Percentiles rank a stretch among this genome's conserved stretches.
phyloP scores from a whole-genome alignment of 2,888 invertebrate species.

The Temnothorax unifasciatus region DNA sequence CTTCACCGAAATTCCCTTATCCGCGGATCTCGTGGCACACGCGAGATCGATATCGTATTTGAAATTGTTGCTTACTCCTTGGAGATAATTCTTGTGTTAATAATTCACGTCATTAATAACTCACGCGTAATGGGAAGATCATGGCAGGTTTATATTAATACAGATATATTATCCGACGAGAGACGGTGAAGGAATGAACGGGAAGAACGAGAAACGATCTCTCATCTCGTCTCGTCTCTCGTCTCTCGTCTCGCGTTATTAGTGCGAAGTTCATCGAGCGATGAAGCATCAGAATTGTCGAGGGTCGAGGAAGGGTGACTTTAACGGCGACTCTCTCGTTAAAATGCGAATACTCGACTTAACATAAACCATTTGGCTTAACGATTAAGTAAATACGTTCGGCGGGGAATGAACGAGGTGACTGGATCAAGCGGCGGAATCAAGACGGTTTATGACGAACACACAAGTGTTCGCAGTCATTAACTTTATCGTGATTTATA shows the following conservation, averaged over 20 bases:
- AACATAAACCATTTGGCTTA: constrained; percentile 79
- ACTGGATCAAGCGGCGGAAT: constrained; percentile 37
- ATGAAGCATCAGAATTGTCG: constrained; percentile 69
- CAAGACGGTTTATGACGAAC: constrained; percentile 14
- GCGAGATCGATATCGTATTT: constrained; percentile 36
- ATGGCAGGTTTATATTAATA: background rate
- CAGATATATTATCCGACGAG: background rate
- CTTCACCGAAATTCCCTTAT: constrained; percentile 11
- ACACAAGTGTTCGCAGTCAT: constrained; percentile 9
- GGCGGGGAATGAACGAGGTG: constrained; percentile 27
- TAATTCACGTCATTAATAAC: constrained; percentile 42
- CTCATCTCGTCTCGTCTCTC: background rate
- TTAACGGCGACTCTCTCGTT: constrained; percentile 79
- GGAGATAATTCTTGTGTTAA: constrained; percentile 10
- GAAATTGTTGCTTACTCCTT: constrained; percentile 17
- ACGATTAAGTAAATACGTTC: constrained; percentile 80
- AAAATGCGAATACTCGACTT: constrained; percentile 84
- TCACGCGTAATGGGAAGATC: background rate
- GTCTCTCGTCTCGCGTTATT: constrained; percentile 62
- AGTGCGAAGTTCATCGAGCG: constrained; percentile 63
- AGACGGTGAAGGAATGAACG: background rate
- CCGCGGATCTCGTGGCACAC: background rate
- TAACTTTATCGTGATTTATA: background rate
- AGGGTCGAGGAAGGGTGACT: constrained; percentile 59
- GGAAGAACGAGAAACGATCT: constrained; percentile 38